Base-by-base conservation (phyloP, 2,888 invertebrate genomes). In the Eutolmus rufibarbis region DNA sequence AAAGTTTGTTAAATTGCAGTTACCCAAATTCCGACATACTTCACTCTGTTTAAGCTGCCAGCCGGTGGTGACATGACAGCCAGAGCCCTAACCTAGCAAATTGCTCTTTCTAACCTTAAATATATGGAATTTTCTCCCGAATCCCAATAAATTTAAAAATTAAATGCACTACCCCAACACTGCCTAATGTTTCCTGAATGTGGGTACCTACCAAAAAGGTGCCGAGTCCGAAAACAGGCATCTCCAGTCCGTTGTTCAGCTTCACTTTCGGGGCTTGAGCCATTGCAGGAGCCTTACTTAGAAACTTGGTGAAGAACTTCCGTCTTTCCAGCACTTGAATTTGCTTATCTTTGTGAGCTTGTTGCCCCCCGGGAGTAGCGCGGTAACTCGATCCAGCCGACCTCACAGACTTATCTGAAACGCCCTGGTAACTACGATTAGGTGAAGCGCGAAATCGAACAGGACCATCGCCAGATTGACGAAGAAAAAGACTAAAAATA, bases 141-240 rank as follows among this genome's bases (percentile, higher is more conserved):
- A 46, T 12, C 8, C 28, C 23, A 19, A 66, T 28, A 28, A 34
- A 9, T 28, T 19, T 9, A 9, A 28, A 57, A 57, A 9, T 9
- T 19, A 57, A 66, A 28, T 12, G 4, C 3, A 66, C n/a, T 7
- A 28, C 7, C 12, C 9, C 28, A 66, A 66, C 3, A 8, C 12
- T 23, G n/a, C n/a, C 7, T 1, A 51, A n/a, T 43, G 16, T 51
- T 51, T 51, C 5, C 23, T 23, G 12, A 23, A 12, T 23, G 28
- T 16, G 7, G 19, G 37, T 88, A 90, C 91, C 92, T 90, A 95
- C 95, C 90, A 92, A 90, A 88, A 95, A 96, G 0, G 96, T 96
- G 1, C 96, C 95, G 16, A 96, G 90, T 0, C 95, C 96, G 28
- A 95, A 89, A 19, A 93, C 91, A 0, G 96, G 96, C 90, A 96